These are phyloP conservation scores for Mesocricetus auratus DNA, from an alignment of 2,113 vertebrate genomes.

Conservation along the genomic window DNA sequence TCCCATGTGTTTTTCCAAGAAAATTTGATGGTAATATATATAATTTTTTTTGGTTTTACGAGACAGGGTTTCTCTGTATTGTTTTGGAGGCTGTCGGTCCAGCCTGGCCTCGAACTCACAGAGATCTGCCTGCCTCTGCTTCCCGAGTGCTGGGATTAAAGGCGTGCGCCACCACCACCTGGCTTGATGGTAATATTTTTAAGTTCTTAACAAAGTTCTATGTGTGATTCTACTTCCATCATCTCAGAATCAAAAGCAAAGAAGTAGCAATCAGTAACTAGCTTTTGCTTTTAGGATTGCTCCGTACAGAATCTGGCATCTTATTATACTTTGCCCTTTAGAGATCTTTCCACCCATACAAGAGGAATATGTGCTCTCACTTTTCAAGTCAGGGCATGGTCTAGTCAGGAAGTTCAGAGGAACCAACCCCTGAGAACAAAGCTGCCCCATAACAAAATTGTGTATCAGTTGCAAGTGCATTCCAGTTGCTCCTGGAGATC, in stretches of 20 bases:
- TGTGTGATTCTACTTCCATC: neutral
- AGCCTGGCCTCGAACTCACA: too few species aligned
- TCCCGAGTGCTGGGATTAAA: too few species aligned
- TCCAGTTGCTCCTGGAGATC: neutral
- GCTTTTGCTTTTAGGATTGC: neutral
- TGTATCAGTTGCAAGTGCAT: neutral
- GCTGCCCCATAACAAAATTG: neutral
- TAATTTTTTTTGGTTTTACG: too few species aligned
- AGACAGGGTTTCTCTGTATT: too few species aligned
- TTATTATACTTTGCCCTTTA: neutral
- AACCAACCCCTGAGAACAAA: neutral
- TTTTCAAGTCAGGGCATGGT: neutral
- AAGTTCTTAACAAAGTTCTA: slow-evolving; percentile 19
- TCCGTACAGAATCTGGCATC: neutral
- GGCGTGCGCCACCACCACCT: too few species aligned
- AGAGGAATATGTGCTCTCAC: neutral
- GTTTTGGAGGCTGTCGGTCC: too few species aligned
- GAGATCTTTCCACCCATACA: neutral
- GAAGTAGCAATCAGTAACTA: neutral
- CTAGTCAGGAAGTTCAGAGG: neutral
- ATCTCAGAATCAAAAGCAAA: neutral
- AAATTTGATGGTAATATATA: neutral
- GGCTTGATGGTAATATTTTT: neutral
- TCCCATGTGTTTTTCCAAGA: neutral
- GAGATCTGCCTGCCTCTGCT: too few species aligned